Conservation (phyloP, 2,113 vertebrate species). For the Microcebus ravelobensis region DNA sequence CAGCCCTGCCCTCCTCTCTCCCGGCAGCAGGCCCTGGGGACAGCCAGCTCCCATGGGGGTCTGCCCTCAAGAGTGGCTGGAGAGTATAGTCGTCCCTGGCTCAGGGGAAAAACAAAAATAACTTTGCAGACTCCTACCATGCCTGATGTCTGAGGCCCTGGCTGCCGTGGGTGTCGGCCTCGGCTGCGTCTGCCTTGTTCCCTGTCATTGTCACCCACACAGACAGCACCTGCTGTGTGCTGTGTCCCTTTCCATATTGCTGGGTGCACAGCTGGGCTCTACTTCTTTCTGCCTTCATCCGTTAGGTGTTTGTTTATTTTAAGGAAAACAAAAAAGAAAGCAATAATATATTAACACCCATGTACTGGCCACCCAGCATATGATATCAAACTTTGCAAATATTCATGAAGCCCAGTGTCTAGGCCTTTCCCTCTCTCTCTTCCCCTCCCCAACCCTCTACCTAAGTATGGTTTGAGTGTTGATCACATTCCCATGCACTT, state of each 20-base stretch:
- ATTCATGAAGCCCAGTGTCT: neutral
- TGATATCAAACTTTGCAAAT: neutral
- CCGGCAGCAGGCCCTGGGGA: neutral
- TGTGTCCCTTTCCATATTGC: neutral
- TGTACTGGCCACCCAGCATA: neutral
- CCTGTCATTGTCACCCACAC: neutral
- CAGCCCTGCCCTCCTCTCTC: neutral
- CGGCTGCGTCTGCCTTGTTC: neutral
- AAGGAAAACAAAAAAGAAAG: neutral
- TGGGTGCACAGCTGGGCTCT: neutral
- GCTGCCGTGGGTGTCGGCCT: neutral
- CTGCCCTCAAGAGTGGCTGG: neutral
- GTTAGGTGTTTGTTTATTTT: neutral
- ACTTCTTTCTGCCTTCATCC: neutral
- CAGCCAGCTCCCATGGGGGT: neutral
- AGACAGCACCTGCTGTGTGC: neutral
- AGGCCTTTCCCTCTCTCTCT: neutral
- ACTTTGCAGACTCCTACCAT: neutral
- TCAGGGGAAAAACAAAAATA: neutral
- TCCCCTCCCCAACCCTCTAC: fast-evolving
- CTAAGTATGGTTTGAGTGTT: neutral
- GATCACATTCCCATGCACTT: neutral
- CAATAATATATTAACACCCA: neutral
- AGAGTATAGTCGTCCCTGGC: neutral
- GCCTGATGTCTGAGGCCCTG: neutral